Base-by-base conservation (phyloP, 2,888 invertebrate species). In the Maniola hyperantus region DNA sequence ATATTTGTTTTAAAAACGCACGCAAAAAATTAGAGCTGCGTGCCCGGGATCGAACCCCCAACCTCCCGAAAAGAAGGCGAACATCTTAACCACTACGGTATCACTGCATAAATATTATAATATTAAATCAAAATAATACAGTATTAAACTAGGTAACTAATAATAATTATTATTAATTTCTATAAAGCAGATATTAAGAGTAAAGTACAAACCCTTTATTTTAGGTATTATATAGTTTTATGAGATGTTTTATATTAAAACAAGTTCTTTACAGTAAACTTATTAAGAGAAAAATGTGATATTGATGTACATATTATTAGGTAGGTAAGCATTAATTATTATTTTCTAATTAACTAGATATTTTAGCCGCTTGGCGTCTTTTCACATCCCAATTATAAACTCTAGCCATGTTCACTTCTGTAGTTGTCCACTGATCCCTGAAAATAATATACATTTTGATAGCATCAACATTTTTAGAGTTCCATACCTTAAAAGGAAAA, bases 341-440 rank as follows among this genome's bases (percentile, higher is more conserved):
- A 26, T 20, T n/a, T 46, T 15, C 1, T 51, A 67, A 77, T 82
- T 87, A 86, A 76, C 82, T 84, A 67, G 83, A 80, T 34, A 79
- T 89, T 81, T 95, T 95, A 50, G 94, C 95, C 48, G 96, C 95
- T 87, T 97, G 97, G 73, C 97, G 95, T 81, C 96, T 95, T 86
- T 98, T 99, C 4, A 99, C 98, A 91, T 99, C 97, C 99, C 99
- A 99, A 88, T 99, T 99, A 86, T 97, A 99, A 33, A 99, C 98
- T 83, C 99, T 94, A 39, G 99, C 99, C 98, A 99, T 99, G 86
- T 99, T 99, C 33, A 99, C 99, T 95, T 99, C 99, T 55, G 98
- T 97, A 20, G 99, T 99, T 15, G 99, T 99, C 81, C 97, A 97
- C 89, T 99, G 99, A 93, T 99, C 99, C 81, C 99, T 96, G 84